phyloP scores from a whole-genome alignment of 37 sponge, comb jelly and placozoan species.

The Aplysina aerophoba region DNA sequence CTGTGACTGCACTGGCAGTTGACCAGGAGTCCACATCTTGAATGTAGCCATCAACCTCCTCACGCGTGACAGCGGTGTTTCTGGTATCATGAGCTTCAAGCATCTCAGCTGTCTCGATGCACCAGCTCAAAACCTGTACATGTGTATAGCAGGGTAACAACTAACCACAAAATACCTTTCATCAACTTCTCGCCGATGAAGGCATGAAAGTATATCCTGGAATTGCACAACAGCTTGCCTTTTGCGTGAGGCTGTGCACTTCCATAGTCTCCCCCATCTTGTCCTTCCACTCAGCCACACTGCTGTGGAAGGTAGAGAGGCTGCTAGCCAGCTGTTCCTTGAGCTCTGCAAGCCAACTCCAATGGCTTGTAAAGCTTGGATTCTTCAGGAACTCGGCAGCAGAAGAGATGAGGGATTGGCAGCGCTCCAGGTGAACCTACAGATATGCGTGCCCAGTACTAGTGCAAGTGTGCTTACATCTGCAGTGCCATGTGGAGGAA shows the following conservation, averaged over 20 bases:
- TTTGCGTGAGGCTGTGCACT: constrained; percentile 59
- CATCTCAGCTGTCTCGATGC: constrained; percentile 48
- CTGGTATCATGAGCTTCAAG: constrained; percentile 40
- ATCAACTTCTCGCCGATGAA: background rate
- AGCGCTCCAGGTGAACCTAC: background rate
- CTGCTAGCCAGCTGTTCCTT: constrained; percentile 46
- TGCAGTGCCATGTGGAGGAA: too few relatives aligned
- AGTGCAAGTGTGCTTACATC: too few relatives aligned
- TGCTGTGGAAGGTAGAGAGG: constrained; percentile 42
- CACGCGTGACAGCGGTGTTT: background rate
- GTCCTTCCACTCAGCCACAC: constrained; percentile 49
- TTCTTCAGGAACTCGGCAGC: constrained; percentile 36
- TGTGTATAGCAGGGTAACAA: background rate
- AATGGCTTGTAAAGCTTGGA: constrained; percentile 12
- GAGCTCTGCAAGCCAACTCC: constrained; percentile 14
- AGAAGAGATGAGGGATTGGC: background rate
- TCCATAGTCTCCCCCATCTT: constrained; percentile 51
- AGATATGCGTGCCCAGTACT: background rate
- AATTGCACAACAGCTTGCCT: constrained; percentile 33
- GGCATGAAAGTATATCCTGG: background rate
- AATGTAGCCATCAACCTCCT: constrained; percentile 31
- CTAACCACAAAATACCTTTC: background rate
- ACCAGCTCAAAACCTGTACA: constrained; percentile 68
- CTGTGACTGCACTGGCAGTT: constrained; percentile 32
- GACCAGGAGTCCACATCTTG: constrained; percentile 46